These are phyloP conservation scores for Peromyscus nudipes DNA, from an alignment of 2,797 vertebrate species.

Conservation along the genomic window DNA sequence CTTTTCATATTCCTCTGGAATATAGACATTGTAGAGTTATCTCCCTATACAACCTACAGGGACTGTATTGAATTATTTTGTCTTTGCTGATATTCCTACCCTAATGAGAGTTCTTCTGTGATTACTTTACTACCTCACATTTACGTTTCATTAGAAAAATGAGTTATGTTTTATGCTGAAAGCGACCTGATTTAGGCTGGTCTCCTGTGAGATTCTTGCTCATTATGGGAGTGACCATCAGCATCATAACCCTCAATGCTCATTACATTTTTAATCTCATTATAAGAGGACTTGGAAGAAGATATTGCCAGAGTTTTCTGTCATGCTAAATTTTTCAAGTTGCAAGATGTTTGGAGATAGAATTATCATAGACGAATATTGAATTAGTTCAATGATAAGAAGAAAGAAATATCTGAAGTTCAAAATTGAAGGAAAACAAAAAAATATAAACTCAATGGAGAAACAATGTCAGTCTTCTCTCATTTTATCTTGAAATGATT, in stretches of 20 bases:
- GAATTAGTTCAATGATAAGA: neutral
- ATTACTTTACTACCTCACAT: neutral
- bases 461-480: neutral
- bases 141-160: conserved; percentile 60
- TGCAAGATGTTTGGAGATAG: conserved; percentile 3
- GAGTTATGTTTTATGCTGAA: neutral
- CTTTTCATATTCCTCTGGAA: neutral
- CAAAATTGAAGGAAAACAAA: neutral
- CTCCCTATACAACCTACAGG: neutral
- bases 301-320: neutral
- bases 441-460: neutral
- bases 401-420: neutral
- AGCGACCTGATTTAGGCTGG: conserved; percentile 36
- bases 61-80: conserved; percentile 25
- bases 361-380: neutral
- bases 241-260: neutral
- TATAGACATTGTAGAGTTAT: neutral
- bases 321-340: conserved; percentile 31
- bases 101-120: neutral
- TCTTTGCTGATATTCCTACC: neutral
- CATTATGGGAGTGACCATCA: conserved; percentile 28
- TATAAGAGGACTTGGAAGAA: conserved; percentile 32
- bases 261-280: conserved; percentile 58
- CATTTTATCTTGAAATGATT: neutral
- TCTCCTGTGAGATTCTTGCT: conserved; percentile 27